A percentile compares a stretch with the other conserved stretches of the same genome.
Evolutionary conservation across 2,113 vertebrate genomes (phyloP).

Genomic region (Rhea pennata): DNA sequence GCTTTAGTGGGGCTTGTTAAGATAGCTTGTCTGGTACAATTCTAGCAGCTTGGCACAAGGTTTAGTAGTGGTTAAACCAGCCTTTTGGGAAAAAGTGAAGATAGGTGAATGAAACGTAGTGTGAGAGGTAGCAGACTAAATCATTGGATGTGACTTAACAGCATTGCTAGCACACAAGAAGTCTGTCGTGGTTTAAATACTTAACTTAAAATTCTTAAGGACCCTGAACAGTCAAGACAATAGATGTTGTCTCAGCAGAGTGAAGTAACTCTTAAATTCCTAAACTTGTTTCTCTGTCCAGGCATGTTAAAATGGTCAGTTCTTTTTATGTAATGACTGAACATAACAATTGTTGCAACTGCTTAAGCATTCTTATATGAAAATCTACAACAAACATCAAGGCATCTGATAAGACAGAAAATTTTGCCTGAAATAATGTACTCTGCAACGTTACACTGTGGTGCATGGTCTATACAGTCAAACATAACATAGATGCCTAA

Average conservation of each 20-base stretch:
- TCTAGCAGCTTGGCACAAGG: rapidly evolving
- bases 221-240: background rate
- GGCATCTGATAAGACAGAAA: background rate
- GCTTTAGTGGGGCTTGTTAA: background rate
- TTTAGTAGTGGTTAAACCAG: background rate
- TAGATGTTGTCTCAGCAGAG: background rate
- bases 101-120: background rate
- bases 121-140: background rate
- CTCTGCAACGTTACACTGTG: background rate
- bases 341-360: background rate
- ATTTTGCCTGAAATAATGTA: background rate
- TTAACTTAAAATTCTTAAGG: background rate
- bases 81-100: background rate
- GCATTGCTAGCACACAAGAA: background rate
- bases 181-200: background rate
- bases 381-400: background rate
- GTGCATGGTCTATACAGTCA: background rate
- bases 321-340: background rate
- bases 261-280: background rate
- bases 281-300: background rate
- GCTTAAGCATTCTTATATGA: background rate
- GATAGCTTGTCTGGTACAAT: background rate
- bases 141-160: rapidly evolving
- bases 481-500: background rate
- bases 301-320: background rate